Conservation (phyloP, 2,888 invertebrate genomes). For the Octonoba sinensis region DNA sequence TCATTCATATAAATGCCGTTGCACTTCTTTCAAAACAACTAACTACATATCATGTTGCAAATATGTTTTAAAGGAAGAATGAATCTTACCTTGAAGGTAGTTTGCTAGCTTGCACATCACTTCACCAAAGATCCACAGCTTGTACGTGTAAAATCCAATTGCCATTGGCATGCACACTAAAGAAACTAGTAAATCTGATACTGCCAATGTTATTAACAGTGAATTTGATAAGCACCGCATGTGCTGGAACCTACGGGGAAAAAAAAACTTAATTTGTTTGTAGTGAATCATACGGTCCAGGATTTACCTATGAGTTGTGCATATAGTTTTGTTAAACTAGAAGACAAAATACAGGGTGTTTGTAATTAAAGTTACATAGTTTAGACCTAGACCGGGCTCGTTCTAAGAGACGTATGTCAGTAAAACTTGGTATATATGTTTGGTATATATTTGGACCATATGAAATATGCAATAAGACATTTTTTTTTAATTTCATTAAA, state of each 20-base stretch:
- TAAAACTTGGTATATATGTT: no score
- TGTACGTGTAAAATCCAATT: constrained; percentile 75
- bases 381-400: no score
- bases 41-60: not conserved
- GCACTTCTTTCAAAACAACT: not conserved
- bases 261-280: constrained; percentile 68
- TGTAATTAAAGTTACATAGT: no score
- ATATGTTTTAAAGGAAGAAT: not conserved
- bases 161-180: constrained; percentile 83
- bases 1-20: no score
- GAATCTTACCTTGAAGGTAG: constrained; percentile 79
- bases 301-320: not conserved
- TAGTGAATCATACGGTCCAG: no score
- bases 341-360: no score
- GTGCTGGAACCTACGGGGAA: constrained; percentile 74
- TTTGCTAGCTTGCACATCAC: constrained; percentile 66
- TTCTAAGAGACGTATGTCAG: no score
- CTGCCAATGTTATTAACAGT: constrained; percentile 81
- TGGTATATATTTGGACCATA: no score
- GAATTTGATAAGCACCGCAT: constrained; percentile 77
- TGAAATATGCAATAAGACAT: no score
- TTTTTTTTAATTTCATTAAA: no score
- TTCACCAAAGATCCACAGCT: constrained; percentile 69
- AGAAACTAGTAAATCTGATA: constrained; percentile 81
- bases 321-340: not conserved